Base-by-base conservation (phyloP, 2,113 vertebrate genomes). In the Catharus minimus region DNA sequence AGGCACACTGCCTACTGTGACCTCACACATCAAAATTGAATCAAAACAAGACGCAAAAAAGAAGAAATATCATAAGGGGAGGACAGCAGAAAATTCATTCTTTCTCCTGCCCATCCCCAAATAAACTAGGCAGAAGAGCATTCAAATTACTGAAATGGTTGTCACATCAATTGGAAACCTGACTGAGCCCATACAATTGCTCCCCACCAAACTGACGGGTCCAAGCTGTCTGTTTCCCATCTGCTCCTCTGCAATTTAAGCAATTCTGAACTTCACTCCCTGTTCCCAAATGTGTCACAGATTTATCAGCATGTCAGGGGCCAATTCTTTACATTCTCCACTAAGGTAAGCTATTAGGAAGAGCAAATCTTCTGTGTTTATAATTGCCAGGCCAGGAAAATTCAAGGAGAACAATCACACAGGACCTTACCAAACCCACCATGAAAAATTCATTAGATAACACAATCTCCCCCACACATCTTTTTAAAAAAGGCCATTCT, bases 171-270 rank as follows among this genome's bases (percentile, higher is more conserved):
- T 15, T 93, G 95, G 93, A 95, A 97, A 95, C 78, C 89, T 38
- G 84, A 95, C 88, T 69, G 39, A 89, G 87, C 52, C 77, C 26
- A 2, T 44, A 95, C 82, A 95, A 97, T 96, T 95, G 92, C 94
- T 67, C 82, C 93, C 91, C 78, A 82, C 66, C 79, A 92, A 94
- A 97, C 95, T 88, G 94, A 84, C 7, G 43, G 77, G 77, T n/a
- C 95, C 64, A 86, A 88, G 82, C 75, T 96, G 84, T 32, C 87
- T 79, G 90, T 87, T 97, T 95, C 92, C 95, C 95, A 97, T 96
- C 95, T 96, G 94, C 79, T 97, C 83, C 93, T 93, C 90, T 13
- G 72, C 92, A 97, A 97, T 97, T 97, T 95, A 96, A 96, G 95
- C 96, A 95, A 96, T 96, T 95, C 92, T 94, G 95, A 97, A 96